Evolutionary conservation across 2,113 vertebrate species (phyloP), one percentile per base, ranked within the genome.

Genomic region (Ivindomyrus marchei): DNA sequence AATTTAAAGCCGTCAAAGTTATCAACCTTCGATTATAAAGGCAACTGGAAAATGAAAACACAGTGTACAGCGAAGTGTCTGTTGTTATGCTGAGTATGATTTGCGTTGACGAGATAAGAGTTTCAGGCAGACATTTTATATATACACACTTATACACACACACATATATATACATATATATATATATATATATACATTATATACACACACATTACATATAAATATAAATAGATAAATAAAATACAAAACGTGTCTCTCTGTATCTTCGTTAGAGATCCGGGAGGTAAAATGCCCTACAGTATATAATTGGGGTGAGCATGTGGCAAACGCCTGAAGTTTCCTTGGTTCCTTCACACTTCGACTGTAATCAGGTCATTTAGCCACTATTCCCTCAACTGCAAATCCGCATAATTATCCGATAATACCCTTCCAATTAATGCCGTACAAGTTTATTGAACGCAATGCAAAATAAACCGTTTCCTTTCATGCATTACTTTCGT

Each of bases 351-450:
- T 77, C 70, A 36, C 70, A 39, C 13, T 77, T 39, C 70, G 70
- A 19, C 36, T 9, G 70, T 39, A 77, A 77, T 39, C 70, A 77
- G 70, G 70, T 77, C 70, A 77, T 36, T 77, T 36, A 31, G 36
- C 70, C 31, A 77, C 27, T 77, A 77, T 77, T 77, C 70, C 36
- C 70, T 19, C 36, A 77, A 39, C 70, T 39, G 36, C 70, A 77
- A 77, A 39, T 77, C 70, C 70, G 70, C 70, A 77, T 77, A 39
- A 77, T 77, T 77, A 66, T 77, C 70, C 70, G 70, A 77, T 39
- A 36, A 77, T 39, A 77, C 13, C 70, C 70, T 77, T 13, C 70
- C 31, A 36, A 77, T 77, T 77, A 39, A 77, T 77, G 70, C 36
- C 3, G 36, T 39, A 77, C 36, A 77, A 77, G 70, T 39, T 77